These are phyloP conservation scores for Saccostrea glomerata DNA, from an alignment of 1,140 invertebrate species.

Conservation along the genomic window DNA sequence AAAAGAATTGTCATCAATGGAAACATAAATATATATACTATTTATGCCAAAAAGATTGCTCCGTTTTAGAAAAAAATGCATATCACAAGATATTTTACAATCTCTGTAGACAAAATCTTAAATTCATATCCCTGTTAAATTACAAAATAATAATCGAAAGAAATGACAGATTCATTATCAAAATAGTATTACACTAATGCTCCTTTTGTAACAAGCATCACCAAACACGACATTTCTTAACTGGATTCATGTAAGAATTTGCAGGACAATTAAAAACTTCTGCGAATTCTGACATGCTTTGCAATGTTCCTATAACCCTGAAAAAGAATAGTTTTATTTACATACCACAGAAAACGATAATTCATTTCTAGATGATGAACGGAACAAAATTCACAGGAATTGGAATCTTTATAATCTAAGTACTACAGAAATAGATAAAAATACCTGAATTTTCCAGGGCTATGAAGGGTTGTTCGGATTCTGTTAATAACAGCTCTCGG, in stretches of 20 bases:
- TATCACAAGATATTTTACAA: no score
- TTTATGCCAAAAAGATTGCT: no score
- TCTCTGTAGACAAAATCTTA: no score
- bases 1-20: no score
- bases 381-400: no score
- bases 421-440: background rate
- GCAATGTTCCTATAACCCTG: conserved; percentile 88
- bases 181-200: background rate
- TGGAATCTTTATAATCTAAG: conserved; percentile 64
- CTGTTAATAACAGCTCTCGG: conserved; percentile 79
- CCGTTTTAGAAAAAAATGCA: no score
- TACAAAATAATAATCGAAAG: no score
- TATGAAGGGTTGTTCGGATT: conserved; percentile 80
- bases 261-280: conserved; percentile 87
- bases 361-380: no score
- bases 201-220: conserved; percentile 73
- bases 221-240: conserved; percentile 90
- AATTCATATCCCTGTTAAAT: no score
- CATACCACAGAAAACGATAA: no score
- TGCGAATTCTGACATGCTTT: conserved; percentile 92
- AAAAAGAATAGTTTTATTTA: conserved; percentile 73
- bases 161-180: background rate
- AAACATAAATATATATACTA: no score
- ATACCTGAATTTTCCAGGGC: conserved; percentile 80
- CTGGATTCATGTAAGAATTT: conserved; percentile 90